These are phyloP conservation scores for Aphelinus atriplicis DNA, from an alignment of 1,140 invertebrate genomes.

Conservation along the genomic window DNA sequence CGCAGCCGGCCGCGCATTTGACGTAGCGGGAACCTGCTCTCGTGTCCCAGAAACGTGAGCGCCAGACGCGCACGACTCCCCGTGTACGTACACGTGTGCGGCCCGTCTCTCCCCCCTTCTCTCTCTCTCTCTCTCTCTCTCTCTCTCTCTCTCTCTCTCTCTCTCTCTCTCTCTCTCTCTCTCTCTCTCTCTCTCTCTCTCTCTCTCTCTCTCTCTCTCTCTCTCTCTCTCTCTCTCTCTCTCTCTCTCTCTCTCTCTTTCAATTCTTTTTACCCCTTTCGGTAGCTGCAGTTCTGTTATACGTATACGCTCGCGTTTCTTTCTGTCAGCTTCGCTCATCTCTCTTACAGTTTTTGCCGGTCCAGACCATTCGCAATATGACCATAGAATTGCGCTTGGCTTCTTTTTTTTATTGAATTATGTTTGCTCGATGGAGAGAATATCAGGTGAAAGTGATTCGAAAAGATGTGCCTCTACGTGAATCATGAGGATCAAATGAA, in stretches of 20 bases:
- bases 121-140: constrained; percentile 5
- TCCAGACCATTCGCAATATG: no score
- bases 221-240: constrained; percentile 14
- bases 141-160: no score
- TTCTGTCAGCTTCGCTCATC: constrained; percentile 27
- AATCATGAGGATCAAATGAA: no score
- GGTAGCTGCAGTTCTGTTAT: constrained; percentile 11
- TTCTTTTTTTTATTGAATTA: no score
- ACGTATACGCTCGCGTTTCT: constrained; percentile 38
- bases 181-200: constrained; percentile 10
- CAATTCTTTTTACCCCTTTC: no score
- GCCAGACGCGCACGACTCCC: constrained; percentile 22
- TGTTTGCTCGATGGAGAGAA: no score
- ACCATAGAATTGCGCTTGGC: no score
- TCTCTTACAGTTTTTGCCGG: neutral
- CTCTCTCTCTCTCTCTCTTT: neutral
- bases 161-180: no score
- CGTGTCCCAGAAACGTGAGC: constrained; percentile 43
- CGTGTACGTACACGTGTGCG: neutral
- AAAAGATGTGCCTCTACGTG: no score
- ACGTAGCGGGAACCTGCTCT: constrained; percentile 45
- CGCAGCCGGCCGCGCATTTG: constrained; percentile 41
- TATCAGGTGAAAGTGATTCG: no score
- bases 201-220: neutral
- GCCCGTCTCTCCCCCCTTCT: neutral